A percentile compares a stretch with the other conserved stretches of the same genome.
Conservation (phyloP, 2,888 invertebrate species). For the Xylocampa areola region DNA sequence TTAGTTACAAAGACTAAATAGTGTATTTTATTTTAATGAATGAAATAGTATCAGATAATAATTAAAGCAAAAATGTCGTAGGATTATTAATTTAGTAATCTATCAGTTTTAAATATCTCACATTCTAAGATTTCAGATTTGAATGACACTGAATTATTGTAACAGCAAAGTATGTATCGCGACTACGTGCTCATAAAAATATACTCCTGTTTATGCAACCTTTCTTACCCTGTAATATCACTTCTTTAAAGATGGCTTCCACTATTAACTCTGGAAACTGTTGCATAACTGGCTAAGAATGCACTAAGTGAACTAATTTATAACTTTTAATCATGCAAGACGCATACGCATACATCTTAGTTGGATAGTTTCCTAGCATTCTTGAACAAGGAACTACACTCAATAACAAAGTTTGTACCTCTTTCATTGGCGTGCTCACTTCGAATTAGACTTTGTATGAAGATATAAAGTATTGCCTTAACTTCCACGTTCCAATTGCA, state of each 20-base stretch:
- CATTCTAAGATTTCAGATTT: no score
- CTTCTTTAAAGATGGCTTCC: not conserved
- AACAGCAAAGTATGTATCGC: not conserved
- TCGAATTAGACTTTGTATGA: slow-evolving; percentile 70
- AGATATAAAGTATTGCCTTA: slow-evolving; percentile 72
- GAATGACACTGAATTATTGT: no score
- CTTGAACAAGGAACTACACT: slow-evolving; percentile 70
- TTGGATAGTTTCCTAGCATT: slow-evolving; percentile 56
- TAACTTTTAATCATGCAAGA: slow-evolving; percentile 56
- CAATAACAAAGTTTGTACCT: slow-evolving; percentile 73
- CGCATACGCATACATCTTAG: slow-evolving; percentile 58
- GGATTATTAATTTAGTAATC: no score
- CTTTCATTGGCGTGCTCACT: slow-evolving; percentile 68
- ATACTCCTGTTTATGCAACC: not conserved
- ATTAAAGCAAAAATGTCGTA: no score
- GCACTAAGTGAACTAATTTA: slow-evolving; percentile 48
- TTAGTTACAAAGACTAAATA: no score
- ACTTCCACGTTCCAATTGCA: slow-evolving; percentile 66
- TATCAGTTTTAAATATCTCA: no score
- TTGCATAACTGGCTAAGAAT: slow-evolving; percentile 23
- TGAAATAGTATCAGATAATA: no score
- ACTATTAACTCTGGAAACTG: slow-evolving; percentile 14
- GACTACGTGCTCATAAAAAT: not conserved
- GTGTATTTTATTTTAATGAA: no score
- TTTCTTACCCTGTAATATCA: not conserved